Evolutionary conservation across 2,797 vertebrate genomes (phyloP).

Genomic region (Calcarius lapponicus): DNA sequence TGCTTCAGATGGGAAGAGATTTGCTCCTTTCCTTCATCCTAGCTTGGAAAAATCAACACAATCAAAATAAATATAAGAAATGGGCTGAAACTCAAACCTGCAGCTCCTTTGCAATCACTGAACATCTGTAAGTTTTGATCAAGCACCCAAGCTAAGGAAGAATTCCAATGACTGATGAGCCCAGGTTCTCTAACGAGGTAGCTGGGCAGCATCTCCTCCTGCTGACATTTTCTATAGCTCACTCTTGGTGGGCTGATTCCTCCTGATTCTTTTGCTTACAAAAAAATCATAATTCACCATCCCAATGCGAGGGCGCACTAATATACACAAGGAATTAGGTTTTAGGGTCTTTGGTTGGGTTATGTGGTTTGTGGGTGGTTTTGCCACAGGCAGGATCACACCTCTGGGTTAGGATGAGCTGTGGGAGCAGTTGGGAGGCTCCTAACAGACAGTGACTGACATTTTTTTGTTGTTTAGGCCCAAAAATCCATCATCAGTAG

Average conservation of each 20-base stretch:
- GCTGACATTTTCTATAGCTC: accelerated
- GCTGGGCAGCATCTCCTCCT: background rate
- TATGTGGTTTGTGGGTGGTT: background rate
- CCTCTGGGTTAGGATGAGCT: background rate
- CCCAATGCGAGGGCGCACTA: background rate
- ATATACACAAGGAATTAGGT: background rate
- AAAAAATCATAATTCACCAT: background rate
- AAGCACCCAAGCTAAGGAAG: background rate
- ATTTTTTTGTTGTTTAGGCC: background rate
- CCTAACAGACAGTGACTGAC: background rate
- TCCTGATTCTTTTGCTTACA: background rate
- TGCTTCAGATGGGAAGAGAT: background rate
- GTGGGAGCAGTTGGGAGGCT: background rate
- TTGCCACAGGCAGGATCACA: background rate
- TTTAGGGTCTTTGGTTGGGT: background rate
- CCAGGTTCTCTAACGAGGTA: background rate
- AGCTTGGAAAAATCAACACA: background rate
- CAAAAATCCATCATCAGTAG: background rate
- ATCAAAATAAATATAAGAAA: background rate
- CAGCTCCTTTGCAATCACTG: background rate
- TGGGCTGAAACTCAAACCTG: background rate
- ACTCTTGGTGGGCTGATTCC: background rate
- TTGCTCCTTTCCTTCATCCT: background rate
- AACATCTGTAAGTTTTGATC: background rate
- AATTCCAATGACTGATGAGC: background rate